A percentile compares a stretch with the other conserved stretches of the same genome.
Conservation (phyloP, 2,888 invertebrate species). For the Paralinhomoeus sp. region DNA sequence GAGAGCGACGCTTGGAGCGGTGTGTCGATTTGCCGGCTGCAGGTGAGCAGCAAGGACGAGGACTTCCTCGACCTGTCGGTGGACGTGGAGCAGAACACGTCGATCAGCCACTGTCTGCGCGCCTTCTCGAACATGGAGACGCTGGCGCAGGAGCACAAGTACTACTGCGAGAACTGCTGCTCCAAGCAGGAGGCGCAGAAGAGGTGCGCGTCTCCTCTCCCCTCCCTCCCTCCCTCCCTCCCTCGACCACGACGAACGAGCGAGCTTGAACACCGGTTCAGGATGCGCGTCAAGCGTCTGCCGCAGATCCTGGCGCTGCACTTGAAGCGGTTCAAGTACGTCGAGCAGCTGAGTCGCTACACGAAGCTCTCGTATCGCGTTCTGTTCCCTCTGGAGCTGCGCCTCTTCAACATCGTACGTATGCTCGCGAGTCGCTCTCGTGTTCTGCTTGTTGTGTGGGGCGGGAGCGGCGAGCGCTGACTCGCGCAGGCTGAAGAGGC, state of each 20-base stretch:
- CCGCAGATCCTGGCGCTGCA: constrained; percentile 92
- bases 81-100: constrained; percentile 96
- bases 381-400: constrained; percentile 85
- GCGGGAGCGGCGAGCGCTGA: too few relatives aligned
- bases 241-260: background rate
- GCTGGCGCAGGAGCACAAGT: constrained; percentile 93
- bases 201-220: constrained; percentile 19
- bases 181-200: constrained; percentile 94
- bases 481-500: constrained; percentile 98
- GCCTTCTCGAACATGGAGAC: constrained; percentile 94
- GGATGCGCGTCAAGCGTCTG: constrained; percentile 92
- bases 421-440: background rate
- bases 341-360: constrained; percentile 93
- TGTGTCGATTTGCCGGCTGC: too few relatives aligned
- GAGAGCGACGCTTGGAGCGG: too few relatives aligned
- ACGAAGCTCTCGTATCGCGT: constrained; percentile 97
- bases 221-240: background rate
- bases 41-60: constrained; percentile 86
- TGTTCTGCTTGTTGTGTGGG: background rate
- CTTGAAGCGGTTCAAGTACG: constrained; percentile 52
- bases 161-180: constrained; percentile 96
- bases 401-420: constrained; percentile 84
- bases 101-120: constrained; percentile 86
- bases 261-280: too few relatives aligned
- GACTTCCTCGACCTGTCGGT: constrained; percentile 96